Evolutionary conservation across 2,888 invertebrate genomes (phyloP), one percentile per base, ranked within the genome.

Genomic region (Pseudanteris insignis): DNA sequence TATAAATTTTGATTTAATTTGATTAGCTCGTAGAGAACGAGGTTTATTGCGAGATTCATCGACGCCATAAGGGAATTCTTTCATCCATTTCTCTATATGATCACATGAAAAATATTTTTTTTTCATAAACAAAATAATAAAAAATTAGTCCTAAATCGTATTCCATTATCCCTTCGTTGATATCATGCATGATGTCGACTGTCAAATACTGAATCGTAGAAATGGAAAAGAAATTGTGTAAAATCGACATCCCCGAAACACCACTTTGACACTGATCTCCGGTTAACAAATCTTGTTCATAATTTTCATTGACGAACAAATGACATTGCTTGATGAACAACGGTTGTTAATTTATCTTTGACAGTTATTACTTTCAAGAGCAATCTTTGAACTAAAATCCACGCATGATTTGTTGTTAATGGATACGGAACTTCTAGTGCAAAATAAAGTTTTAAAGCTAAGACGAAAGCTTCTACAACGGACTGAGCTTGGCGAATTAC

Each of bases 141-240:
- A 70, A 53, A 13, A 68, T 50, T 3, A 58, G 18, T 2, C 48
- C 60, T 29, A 70, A 34, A 25, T 64, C 65, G 41, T 68, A 67
- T 18, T 63, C 47, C 4, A 28, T 21, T 9, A 59, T 48, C 1
- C 67, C 66, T 59, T 67, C 65, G 8, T 36, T 28, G 8, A 64
- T 37, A 28, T 62, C 59, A 28, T 65, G 65, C 51, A 62, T 50
- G 2, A 24, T 6, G 13, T 65, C 65, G 2, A 59, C 48, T 8
- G 55, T 55, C 12, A 64, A 10, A 1, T 58, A n/a, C 9, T 41
- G 11, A 11, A 34, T 21, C 3, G 33, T 30, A 9, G 26, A 30
- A 13, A 15, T 28, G 1, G 40, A 12, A 12, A 30, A n/a, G 24
- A 54, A 10, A 25, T 10, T 11, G 21, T 24, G 12, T 18, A 63